Percentiles rank a stretch among this genome's conserved stretches.
Conservation (phyloP, 1,140 invertebrate species). For the Eriosoma lanigerum region DNA sequence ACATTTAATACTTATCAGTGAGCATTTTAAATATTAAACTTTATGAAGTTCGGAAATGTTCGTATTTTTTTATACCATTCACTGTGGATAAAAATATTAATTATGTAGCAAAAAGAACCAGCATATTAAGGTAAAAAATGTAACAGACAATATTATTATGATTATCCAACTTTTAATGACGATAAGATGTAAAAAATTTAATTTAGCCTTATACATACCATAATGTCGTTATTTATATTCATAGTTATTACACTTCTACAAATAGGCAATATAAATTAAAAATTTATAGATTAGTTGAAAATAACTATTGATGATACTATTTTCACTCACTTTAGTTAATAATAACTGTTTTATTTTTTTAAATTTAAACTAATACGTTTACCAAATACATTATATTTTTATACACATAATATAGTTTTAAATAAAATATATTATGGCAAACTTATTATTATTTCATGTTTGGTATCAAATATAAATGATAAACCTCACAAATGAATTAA, state of each 20-base stretch:
- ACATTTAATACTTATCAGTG: conserved; percentile 10
- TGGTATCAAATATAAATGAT: too few species aligned
- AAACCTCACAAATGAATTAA: too few species aligned
- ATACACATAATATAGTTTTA: too few species aligned
- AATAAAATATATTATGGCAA: too few species aligned
- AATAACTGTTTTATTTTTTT: too few species aligned
- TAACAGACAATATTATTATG: not conserved
- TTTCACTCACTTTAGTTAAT: too few species aligned
- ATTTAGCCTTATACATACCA: not conserved
- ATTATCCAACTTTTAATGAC: not conserved
- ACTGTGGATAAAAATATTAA: not conserved
- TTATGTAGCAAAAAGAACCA: not conserved
- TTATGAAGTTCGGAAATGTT: not conserved
- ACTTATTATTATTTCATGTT: too few species aligned
- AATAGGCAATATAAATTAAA: not conserved
- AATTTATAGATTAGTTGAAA: not conserved
- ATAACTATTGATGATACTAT: too few species aligned
- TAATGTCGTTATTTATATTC: not conserved
- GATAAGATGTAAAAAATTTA: not conserved
- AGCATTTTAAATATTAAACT: conserved; percentile 26
- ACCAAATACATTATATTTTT: too few species aligned
- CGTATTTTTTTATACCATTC: not conserved
- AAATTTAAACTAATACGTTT: too few species aligned
- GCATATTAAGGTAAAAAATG: not conserved
- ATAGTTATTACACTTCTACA: not conserved